phyloP scores from a whole-genome alignment of 1,140 invertebrate species.

The Phymastichus coffea region DNA sequence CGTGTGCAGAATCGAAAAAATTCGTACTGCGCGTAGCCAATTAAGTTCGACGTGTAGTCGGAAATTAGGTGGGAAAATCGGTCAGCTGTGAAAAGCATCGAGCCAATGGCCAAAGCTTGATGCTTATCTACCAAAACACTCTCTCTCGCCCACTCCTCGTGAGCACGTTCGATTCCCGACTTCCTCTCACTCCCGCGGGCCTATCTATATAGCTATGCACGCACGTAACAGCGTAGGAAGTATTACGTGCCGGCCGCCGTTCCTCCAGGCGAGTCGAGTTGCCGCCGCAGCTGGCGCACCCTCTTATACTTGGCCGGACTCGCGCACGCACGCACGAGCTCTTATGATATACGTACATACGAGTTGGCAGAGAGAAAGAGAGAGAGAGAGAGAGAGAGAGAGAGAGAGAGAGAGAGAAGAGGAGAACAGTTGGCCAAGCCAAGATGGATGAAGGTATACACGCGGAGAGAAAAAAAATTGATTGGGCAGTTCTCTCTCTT shows the following conservation, averaged over 20 bases:
- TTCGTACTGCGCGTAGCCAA: too few species aligned
- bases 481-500: slow-evolving; percentile 22
- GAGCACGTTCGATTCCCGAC: neutral
- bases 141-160: too few species aligned
- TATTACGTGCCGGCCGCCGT: neutral
- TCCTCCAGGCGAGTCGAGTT: neutral
- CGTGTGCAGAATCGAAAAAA: too few species aligned
- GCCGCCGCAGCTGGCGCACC: slow-evolving; percentile 14
- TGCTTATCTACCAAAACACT: too few species aligned
- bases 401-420: neutral
- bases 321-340: neutral
- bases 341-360: neutral
- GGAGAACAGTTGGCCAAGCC: slow-evolving; percentile 6
- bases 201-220: neutral
- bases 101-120: too few species aligned
- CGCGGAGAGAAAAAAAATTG: neutral
- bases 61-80: too few species aligned
- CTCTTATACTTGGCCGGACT: neutral
- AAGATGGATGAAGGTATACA: slow-evolving; percentile 13
- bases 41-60: too few species aligned
- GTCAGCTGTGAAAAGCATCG: too few species aligned
- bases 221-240: neutral
- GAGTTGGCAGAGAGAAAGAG: neutral
- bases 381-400: neutral
- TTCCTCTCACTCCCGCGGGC: neutral